phyloP scores from a whole-genome alignment of 1,140 invertebrate genomes.

The Triops cancriformis region DNA sequence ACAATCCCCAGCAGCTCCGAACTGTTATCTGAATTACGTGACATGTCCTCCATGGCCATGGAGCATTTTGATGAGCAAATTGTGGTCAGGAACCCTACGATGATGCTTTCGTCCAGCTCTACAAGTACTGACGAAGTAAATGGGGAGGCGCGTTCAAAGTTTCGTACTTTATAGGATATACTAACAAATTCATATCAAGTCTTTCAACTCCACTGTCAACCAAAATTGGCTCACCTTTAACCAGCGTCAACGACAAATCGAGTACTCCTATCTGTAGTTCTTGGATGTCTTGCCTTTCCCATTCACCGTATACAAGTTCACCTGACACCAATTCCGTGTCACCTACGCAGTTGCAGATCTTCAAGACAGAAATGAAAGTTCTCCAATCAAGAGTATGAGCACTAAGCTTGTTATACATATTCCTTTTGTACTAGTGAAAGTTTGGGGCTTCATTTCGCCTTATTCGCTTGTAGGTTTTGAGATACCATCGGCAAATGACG shows the following conservation, averaged over 20 bases:
- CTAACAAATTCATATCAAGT: slow-evolving; percentile 1
- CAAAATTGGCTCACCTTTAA: not conserved
- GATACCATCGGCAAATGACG: not conserved
- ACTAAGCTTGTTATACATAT: not conserved
- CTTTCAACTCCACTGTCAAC: not conserved
- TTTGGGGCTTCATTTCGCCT: not conserved
- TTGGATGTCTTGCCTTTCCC: not conserved
- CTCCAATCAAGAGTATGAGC: not conserved
- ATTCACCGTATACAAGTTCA: not conserved
- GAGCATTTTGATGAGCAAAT: slow-evolving; percentile 93
- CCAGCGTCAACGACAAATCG: not conserved
- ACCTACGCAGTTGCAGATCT: not conserved
- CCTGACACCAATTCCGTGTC: not conserved
- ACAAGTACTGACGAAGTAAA: not conserved
- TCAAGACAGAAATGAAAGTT: not conserved
- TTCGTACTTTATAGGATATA: not conserved
- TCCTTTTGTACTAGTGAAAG: not conserved
- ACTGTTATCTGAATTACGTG: slow-evolving; percentile 74
- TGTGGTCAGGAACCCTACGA: slow-evolving; percentile 34
- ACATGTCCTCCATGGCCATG: slow-evolving; percentile 92
- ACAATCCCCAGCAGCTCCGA: slow-evolving; percentile 64
- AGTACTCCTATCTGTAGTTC: not conserved
- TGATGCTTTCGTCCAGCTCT: slow-evolving; percentile 37
- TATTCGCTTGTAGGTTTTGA: not conserved
- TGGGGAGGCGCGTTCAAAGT: not conserved